Evolutionary conservation across 2,113 vertebrate genomes (phyloP), one percentile per base, ranked within the genome.

Genomic region (Cheilinus undulatus): DNA sequence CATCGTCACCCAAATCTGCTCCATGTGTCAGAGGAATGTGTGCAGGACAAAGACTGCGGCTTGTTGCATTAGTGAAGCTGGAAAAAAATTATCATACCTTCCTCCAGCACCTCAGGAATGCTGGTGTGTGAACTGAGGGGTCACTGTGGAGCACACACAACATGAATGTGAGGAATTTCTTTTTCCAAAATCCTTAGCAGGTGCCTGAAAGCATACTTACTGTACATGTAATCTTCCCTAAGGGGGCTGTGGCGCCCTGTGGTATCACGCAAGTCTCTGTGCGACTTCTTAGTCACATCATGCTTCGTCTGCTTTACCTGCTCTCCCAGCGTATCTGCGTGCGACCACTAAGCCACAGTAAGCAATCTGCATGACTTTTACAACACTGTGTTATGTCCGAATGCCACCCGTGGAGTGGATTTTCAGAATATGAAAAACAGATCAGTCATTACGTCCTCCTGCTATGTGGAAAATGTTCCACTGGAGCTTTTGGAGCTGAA

Each of bases 81-180:
- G 66, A 77, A 73, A 80, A 51, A 86, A 83, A 76, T 73, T 4
- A 75, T 76, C 73, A 36, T 45, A 57, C 69, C 36, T 51, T 24
- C 49, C 76, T 51, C 54, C 72, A 64, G 63, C 34, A 20, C 75
- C 69, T 63, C 51, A 73, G 85, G 88, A 87, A 90, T 89, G 89
- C 80, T 86, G 53, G 73, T 79, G 86, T 84, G 77, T 67, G 80
- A 85, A 73, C 81, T 5, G 59, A 61, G 68, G 61, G 85, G 79
- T 88, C 78, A 80, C 52, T 27, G 63, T 6, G n/a, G 50, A 79
- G 38, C 53, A 68, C 27, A 51, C 50, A 43, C 48, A 60, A 65
- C 73, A 73, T 69, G 73, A 84, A 86, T 83, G 68, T 27, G 67
- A 86, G 71, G 82, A 87, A 88, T 89, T 79, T 78, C 58, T 73